Evolutionary conservation across 1,140 invertebrate species (phyloP), one percentile per base, ranked within the genome.

Genomic region (Magallana angulata): DNA sequence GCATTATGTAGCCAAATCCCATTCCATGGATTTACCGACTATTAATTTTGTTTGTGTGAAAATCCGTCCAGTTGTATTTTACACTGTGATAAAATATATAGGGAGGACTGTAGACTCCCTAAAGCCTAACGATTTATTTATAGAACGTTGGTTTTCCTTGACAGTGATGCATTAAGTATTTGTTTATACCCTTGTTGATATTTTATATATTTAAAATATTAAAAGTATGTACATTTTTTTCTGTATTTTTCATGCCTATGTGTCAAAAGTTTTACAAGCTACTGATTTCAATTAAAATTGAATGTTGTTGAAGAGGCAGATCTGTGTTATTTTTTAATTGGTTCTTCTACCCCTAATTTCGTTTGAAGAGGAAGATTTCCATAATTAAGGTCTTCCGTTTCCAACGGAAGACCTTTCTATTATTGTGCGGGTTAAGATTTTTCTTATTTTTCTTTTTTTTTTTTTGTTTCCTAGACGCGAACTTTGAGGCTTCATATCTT

Each of bases 171-270:
- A 76, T 76, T 76, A 76, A 76, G 68, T 76, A 76, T 76, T 76
- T 76, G 24, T 76, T 76, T 76, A 76, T 76, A 76, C 68, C 36
- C 68, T 76, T 76, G 68, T 76, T 76, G 68, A 76, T 76, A 76
- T 76, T 76, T 16, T 76, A 30, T 76, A 30, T 76, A 36, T 76
- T 76, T 76, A 30, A 36, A 76, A 76, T 48, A 48, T 48, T 48
- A 5, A 48, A 48, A 48, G 36, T 48, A 48, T 48, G 30, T 76
- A 76, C 18, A 48, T 48, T 76, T 30, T 76, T 36, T 48, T 48
- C 36, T 30, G 36, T 12, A 76, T 9, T 76, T 24, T 76, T 71
- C 68, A 76, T 76, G 68, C 24, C 24, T 76, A 36, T 30, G 68
- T 76, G 68, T 76, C 68, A 76, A 76, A 76, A 30, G 7, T 30